A percentile compares a stretch with the other conserved stretches of the same genome.
Evolutionary conservation across 2,888 invertebrate species (phyloP).

Genomic region (Rhagium mordax): DNA sequence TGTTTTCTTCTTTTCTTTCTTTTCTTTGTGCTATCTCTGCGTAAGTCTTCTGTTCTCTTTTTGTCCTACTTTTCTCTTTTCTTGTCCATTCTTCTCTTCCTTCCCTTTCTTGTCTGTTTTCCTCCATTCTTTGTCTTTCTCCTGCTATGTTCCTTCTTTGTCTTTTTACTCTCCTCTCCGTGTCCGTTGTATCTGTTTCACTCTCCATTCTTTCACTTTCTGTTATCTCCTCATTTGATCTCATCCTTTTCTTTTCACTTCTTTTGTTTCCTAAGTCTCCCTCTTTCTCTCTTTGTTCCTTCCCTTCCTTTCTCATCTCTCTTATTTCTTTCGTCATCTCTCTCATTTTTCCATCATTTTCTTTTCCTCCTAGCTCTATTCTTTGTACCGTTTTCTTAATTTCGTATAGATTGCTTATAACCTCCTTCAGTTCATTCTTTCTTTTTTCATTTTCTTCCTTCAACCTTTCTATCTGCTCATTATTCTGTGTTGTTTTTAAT

Average conservation of each 20-base stretch:
- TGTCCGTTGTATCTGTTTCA: background rate
- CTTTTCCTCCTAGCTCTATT: too few species aligned
- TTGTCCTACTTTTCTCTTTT: too few species aligned
- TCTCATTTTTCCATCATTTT: background rate
- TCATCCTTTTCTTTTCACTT: background rate
- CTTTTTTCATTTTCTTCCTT: background rate
- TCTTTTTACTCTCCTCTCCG: too few species aligned
- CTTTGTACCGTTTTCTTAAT: background rate
- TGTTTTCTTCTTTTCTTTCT: too few species aligned
- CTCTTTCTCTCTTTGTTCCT: background rate
- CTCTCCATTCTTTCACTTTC: background rate
- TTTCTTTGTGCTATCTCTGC: too few species aligned
- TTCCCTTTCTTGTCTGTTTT: too few species aligned
- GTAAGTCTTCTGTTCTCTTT: too few species aligned
- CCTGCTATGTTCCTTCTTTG: too few species aligned
- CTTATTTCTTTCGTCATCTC: background rate
- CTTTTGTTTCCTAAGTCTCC: too few species aligned
- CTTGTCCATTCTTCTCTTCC: too few species aligned
- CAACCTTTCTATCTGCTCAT: background rate
- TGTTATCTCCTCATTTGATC: background rate
- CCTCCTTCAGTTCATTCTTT: background rate
- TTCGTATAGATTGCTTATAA: background rate
- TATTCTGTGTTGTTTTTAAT: background rate
- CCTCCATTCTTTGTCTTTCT: too few species aligned
- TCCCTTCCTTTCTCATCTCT: background rate